Conservation (phyloP, 2,797 vertebrate genomes). For the Potorous gilbertii region DNA sequence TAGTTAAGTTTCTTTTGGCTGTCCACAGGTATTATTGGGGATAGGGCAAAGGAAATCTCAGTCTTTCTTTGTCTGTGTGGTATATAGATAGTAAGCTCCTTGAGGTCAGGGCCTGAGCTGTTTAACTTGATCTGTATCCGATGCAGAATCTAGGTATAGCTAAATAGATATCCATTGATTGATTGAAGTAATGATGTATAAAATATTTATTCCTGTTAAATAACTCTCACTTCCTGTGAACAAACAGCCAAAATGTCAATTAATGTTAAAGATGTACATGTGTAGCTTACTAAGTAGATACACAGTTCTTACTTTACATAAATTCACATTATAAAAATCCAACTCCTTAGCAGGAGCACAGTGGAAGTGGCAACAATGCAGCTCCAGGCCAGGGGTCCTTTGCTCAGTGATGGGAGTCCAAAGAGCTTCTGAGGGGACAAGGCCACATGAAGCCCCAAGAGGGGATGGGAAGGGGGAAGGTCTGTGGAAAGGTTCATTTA, state of each 20-base stretch:
- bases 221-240: neutral
- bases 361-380: neutral
- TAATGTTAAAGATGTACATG: conserved; percentile 26
- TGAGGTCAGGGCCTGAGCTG: neutral
- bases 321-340: neutral
- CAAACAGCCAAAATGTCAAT: neutral
- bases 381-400: neutral
- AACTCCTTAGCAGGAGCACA: neutral
- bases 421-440: neutral
- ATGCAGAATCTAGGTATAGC: neutral
- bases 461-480: neutral
- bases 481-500: neutral
- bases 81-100: conserved; percentile 6
- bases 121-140: conserved; percentile 2
- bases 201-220: neutral
- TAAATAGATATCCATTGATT: conserved; percentile 28
- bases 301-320: neutral
- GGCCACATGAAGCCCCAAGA: neutral
- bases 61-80: neutral
- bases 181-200: conserved; percentile 19
- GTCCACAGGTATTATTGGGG: neutral
- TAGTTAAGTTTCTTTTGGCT: neutral
- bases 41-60: conserved; percentile 4
- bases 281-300: neutral
- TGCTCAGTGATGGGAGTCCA: neutral